Evolutionary conservation across 2,113 vertebrate species (phyloP), one percentile per base, ranked within the genome.

Genomic region (Oncorhynchus mykiss): DNA sequence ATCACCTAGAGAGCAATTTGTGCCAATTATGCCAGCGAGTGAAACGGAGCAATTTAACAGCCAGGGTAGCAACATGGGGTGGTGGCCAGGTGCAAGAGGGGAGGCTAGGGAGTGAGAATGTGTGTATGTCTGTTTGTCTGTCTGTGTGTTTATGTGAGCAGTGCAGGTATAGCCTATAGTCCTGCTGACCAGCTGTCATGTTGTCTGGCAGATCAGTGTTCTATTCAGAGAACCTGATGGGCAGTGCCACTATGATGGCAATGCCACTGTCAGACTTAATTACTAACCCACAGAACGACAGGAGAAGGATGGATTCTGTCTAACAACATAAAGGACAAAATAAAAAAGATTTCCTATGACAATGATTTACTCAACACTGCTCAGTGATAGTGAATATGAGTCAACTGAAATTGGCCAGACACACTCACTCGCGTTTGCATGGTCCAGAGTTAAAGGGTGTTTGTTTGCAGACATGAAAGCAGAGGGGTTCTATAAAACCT

Each of bases 1-100:
- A 93, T 94, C 93, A 93, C 93, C 92, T 92, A 91, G 92, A 92
- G 92, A 91, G 92, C 92, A 94, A 93, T 93, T 94, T 91, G 90
- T 92, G 90, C 92, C 93, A 93, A 93, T 94, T 94, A 93, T 93
- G 90, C 81, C 91, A 91, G 90, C 86, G 91, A 92, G 92, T 91
- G 91, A 93, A 93, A 93, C 88, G 86, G 90, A 91, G 92, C 91
- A 92, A 94, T 92, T 93, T 93, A 94, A 92, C 92, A 93, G 92
- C 91, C 88, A 92, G 88, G 90, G 90, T 93, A 91, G 89, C 91
- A 90, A 93, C 92, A 93, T 92, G 93, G 91, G 92, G 92, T 89
- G 90, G 86, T 87, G 87, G 90, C 90, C 91, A 92, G 86, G 90
- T 92, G 91, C 89, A 91, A 85, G 95, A 95, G 93, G 93, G 94